Percentiles rank a stretch among this genome's conserved stretches.
Evolutionary conservation across 2,797 vertebrate species (phyloP).

Genomic region (Arnoldichthys spilopterus): DNA sequence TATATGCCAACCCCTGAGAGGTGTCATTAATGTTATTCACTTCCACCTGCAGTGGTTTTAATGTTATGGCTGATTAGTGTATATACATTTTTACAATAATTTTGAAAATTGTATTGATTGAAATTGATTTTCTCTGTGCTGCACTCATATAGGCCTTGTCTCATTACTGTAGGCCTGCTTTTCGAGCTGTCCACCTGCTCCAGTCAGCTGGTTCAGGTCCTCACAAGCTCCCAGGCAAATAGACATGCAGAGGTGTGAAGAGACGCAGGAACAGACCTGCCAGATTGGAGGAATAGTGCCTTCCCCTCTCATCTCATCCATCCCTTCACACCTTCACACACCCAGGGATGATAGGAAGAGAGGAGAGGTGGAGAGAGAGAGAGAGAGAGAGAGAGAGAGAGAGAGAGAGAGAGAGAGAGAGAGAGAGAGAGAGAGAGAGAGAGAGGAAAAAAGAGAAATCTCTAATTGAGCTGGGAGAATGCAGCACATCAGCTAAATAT

Average conservation of each 20-base stretch:
- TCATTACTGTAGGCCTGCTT: background rate
- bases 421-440: conserved; percentile 34
- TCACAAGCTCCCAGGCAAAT: conserved; percentile 88
- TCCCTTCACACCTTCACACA: conserved; percentile 89
- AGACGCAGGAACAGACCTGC: conserved; percentile 95
- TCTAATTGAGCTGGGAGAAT: conserved; percentile 80
- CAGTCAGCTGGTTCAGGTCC: background rate
- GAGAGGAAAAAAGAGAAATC: conserved; percentile 61
- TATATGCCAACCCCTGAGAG: too few species aligned
- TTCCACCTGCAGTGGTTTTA: too few species aligned
- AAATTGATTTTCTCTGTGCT: too few species aligned
- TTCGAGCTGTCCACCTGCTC: conserved; percentile 25
- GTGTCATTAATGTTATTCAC: too few species aligned
- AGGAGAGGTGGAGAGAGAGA: conserved; percentile 20
- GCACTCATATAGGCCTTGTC: too few species aligned
- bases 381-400: conserved; percentile 32
- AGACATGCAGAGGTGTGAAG: conserved; percentile 98
- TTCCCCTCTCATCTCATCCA: conserved; percentile 64
- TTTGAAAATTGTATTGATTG: too few species aligned
- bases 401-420: too few species aligned
- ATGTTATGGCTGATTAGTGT: too few species aligned
- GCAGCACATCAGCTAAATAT: conserved; percentile 59
- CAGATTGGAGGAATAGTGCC: conserved; percentile 81
- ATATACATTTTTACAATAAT: too few species aligned
- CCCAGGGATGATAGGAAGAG: conserved; percentile 55